A percentile compares a stretch with the other conserved stretches of the same genome.
Evolutionary conservation across 2,888 invertebrate genomes (phyloP).

Genomic region (Herminia tarsipennalis): DNA sequence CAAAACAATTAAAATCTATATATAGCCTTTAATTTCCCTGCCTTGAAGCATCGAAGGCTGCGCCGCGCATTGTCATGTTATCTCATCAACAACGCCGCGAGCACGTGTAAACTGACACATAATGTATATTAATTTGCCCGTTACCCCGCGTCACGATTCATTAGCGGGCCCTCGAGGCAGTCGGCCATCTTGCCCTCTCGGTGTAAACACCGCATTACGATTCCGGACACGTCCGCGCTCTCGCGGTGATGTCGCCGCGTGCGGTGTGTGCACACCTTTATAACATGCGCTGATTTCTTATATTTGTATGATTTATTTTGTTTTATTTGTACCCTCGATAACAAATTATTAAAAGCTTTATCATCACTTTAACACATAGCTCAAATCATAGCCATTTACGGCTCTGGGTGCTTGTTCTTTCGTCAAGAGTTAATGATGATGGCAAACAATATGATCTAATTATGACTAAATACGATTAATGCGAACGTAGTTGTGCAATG

Average conservation of each 20-base stretch:
- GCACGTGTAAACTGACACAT: constrained; percentile 32
- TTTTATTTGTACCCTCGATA: too few relatives aligned
- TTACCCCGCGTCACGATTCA: constrained; percentile 58
- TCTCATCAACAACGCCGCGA: background rate
- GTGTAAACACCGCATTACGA: constrained; percentile 64
- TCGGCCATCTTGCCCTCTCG: constrained; percentile 53
- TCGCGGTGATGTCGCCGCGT: constrained; percentile 34
- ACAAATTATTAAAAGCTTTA: too few relatives aligned
- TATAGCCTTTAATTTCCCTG: background rate
- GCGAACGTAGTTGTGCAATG: too few relatives aligned
- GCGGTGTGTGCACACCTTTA: constrained; percentile 22
- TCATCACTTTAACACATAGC: too few relatives aligned
- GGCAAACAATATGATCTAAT: too few relatives aligned
- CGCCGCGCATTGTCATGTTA: background rate
- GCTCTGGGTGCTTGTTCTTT: too few relatives aligned
- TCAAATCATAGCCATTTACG: too few relatives aligned
- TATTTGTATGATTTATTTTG: constrained; percentile 5
- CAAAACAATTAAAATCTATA: background rate
- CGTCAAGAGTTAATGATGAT: too few relatives aligned
- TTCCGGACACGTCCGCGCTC: constrained; percentile 66
- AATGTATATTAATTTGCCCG: constrained; percentile 49
- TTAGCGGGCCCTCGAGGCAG: constrained; percentile 46
- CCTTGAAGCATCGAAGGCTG: background rate
- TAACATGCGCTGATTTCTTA: constrained; percentile 19
- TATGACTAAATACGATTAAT: too few relatives aligned